Evolutionary conservation across 2,888 invertebrate species (phyloP).

Genomic region (Nomada ferruginata): DNA sequence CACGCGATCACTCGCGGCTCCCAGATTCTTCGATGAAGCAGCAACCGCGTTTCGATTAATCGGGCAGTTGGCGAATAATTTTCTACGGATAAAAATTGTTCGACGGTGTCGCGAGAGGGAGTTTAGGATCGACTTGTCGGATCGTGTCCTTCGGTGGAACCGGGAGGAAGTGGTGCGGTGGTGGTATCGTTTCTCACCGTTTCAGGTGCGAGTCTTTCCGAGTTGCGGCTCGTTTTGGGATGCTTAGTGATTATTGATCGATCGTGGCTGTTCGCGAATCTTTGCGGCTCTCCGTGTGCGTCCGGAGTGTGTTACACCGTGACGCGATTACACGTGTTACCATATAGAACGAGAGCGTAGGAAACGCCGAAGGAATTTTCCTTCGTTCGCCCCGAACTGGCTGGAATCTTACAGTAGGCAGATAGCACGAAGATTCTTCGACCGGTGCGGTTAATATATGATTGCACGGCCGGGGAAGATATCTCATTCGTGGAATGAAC

Average conservation of each 20-base stretch:
- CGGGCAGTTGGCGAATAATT: too few species aligned
- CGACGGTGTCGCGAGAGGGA: background rate
- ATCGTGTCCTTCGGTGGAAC: background rate
- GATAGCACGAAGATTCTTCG: background rate
- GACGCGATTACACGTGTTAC: conserved; percentile 1
- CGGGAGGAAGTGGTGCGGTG: background rate
- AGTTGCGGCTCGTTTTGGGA: background rate
- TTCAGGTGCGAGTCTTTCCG: background rate
- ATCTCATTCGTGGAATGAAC: background rate
- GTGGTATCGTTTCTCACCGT: background rate
- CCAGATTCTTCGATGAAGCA: background rate
- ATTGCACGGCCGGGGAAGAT: background rate
- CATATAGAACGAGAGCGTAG: conserved; percentile 39
- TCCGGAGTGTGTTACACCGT: background rate
- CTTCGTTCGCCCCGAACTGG: background rate
- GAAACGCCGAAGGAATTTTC: conserved; percentile 30
- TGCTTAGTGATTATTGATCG: background rate
- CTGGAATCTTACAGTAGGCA: conserved; percentile 1
- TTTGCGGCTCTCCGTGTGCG: background rate
- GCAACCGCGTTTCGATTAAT: background rate
- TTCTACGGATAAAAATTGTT: too few species aligned
- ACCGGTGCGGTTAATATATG: background rate
- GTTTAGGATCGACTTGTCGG: background rate
- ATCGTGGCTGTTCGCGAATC: background rate
- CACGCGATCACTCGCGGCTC: background rate